Percentiles rank a stretch among this genome's conserved stretches.
These are phyloP conservation scores for Dryobota labecula DNA, from an alignment of 2,888 invertebrate species.

Conservation along the genomic window DNA sequence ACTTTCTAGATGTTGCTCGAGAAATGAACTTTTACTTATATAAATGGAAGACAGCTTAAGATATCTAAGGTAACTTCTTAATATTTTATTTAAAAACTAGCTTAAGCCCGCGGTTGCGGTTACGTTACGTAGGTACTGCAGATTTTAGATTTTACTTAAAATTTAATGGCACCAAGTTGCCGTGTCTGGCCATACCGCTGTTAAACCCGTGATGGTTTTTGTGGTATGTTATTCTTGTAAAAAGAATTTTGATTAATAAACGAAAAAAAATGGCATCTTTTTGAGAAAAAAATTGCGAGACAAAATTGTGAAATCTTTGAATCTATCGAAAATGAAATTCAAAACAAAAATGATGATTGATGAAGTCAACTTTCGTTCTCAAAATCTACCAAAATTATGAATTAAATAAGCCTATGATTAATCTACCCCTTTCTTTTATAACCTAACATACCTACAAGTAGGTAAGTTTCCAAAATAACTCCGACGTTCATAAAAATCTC, in stretches of 20 bases:
- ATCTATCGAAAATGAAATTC: too few species aligned
- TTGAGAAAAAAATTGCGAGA: too few species aligned
- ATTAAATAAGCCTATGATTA: background rate
- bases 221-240: too few species aligned
- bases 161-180: too few species aligned
- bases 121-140: too few species aligned
- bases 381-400: background rate
- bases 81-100: background rate
- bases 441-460: background rate
- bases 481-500: slow-evolving; percentile 32
- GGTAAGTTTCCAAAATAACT: slow-evolving; percentile 19
- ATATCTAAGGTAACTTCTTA: background rate
- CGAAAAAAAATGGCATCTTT: too few species aligned
- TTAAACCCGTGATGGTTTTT: too few species aligned
- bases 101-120: too few species aligned
- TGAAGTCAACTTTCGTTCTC: too few species aligned
- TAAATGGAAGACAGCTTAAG: background rate
- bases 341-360: too few species aligned
- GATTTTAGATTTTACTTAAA: too few species aligned
- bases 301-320: background rate
- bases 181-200: too few species aligned
- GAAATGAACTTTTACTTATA: slow-evolving; percentile 42
- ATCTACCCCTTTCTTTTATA: background rate
- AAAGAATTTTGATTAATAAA: background rate
- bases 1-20: slow-evolving; percentile 44